Evolutionary conservation across 2,797 vertebrate species (phyloP).

Genomic region (Ctenopoma kingsleyae): DNA sequence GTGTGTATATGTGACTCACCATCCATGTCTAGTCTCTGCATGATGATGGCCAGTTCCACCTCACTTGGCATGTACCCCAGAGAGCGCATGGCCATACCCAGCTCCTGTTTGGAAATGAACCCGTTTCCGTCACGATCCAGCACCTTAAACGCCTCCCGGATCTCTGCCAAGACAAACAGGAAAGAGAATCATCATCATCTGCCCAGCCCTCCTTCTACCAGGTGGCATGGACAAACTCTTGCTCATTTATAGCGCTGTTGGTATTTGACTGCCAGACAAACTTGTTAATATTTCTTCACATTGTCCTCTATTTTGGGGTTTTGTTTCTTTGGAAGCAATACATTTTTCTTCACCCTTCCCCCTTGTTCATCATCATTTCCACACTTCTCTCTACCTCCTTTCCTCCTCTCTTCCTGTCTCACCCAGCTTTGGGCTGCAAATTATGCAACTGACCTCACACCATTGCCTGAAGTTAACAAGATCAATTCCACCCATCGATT

Average conservation of each 20-base stretch:
- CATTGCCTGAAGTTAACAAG: conserved; percentile 63
- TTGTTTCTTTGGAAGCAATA: too few relatives aligned
- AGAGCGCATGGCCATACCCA: conserved; percentile 96
- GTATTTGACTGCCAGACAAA: background rate
- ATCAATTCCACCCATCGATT: conserved; percentile 67
- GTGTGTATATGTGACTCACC: conserved; percentile 84
- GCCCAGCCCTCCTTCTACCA: background rate
- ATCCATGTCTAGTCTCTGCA: conserved; percentile 96
- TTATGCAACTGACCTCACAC: conserved; percentile 54
- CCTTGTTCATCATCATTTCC: conserved; percentile 10
- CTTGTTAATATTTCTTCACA: background rate
- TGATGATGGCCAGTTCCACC: conserved; percentile 95
- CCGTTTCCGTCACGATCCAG: conserved; percentile 94
- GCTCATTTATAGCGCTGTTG: background rate
- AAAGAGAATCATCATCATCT: conserved; percentile 34
- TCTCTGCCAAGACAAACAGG: conserved; percentile 85
- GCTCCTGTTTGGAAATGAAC: conserved; percentile 96
- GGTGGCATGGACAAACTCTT: conserved; percentile 11
- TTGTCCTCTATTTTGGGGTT: background rate
- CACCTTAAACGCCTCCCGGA: conserved; percentile 93
- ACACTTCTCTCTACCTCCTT: background rate
- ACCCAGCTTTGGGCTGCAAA: conserved; percentile 33
- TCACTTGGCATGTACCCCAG: conserved; percentile 96
- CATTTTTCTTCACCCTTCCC: conserved; percentile 9
- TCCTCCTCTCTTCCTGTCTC: conserved; percentile 10